Conservation (phyloP, 1,140 invertebrate species). For the Hylaeus anthracinus region DNA sequence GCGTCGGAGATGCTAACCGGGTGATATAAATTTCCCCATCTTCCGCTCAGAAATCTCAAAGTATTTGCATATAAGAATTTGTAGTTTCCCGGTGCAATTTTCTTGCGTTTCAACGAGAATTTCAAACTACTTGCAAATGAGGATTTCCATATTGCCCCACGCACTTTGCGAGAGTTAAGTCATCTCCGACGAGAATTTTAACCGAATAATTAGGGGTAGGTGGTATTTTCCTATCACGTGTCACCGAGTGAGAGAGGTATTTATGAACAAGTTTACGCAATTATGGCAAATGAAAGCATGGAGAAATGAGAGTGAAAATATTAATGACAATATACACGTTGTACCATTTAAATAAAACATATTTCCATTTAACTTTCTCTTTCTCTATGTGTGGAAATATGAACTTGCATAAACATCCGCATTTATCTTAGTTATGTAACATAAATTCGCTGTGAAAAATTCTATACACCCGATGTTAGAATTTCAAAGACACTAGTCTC, state of each 20-base stretch:
- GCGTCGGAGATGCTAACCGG: neutral
- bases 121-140: neutral
- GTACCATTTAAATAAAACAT: no score
- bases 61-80: constrained; percentile 7
- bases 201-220: neutral
- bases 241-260: no score
- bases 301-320: no score
- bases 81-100: neutral
- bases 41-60: neutral
- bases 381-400: no score
- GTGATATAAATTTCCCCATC: neutral
- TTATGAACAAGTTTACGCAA: no score
- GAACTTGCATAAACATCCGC: no score
- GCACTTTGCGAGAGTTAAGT: neutral
- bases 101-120: neutral
- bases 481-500: neutral
- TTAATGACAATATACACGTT: no score
- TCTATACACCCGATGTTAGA: neutral
- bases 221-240: neutral
- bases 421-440: no score
- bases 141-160: neutral
- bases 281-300: no score
- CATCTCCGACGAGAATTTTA: neutral
- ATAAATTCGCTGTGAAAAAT: neutral
- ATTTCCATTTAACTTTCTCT: no score